Evolutionary conservation across 2,797 vertebrate species (phyloP).

Genomic region (Alosa sapidissima): DNA sequence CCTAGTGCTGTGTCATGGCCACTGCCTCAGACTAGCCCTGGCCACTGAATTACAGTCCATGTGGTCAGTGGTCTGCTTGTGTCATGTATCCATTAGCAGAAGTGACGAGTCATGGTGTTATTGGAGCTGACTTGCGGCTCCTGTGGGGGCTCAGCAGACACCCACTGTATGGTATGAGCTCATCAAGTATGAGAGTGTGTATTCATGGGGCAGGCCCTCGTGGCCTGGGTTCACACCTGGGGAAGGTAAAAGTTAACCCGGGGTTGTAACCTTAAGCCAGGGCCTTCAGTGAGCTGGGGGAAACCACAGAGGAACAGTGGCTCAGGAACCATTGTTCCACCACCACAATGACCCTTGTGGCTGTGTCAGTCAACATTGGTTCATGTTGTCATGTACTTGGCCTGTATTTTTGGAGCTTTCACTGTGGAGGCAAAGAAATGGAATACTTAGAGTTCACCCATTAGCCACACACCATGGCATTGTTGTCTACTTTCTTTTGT

Average conservation of each 20-base stretch:
- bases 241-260: conserved; percentile 62
- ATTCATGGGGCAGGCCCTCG: conserved; percentile 54
- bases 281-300: conserved; percentile 57
- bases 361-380: conserved; percentile 37
- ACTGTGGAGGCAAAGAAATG: neutral
- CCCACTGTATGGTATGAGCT: neutral
- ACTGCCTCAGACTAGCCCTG: conserved; percentile 40
- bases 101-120: conserved; percentile 71
- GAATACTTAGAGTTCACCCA: neutral
- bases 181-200: neutral
- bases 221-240: conserved; percentile 64
- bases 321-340: conserved; percentile 74
- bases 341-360: conserved; percentile 70
- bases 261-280: conserved; percentile 70
- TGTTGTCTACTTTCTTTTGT: conserved; percentile 7
- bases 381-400: conserved; percentile 14
- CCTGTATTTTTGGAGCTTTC: conserved; percentile 12
- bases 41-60: neutral
- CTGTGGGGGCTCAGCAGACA: neutral
- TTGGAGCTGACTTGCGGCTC: conserved; percentile 62
- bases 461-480: conserved; percentile 1
- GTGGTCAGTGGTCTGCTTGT: conserved; percentile 54
- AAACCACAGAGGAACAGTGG: conserved; percentile 68
- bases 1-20: conserved; percentile 46
- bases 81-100: conserved; percentile 65